A percentile compares a stretch with the other conserved stretches of the same genome.
Evolutionary conservation across 1,140 invertebrate species (phyloP).

Genomic region (Trypoxylus dichotomus): DNA sequence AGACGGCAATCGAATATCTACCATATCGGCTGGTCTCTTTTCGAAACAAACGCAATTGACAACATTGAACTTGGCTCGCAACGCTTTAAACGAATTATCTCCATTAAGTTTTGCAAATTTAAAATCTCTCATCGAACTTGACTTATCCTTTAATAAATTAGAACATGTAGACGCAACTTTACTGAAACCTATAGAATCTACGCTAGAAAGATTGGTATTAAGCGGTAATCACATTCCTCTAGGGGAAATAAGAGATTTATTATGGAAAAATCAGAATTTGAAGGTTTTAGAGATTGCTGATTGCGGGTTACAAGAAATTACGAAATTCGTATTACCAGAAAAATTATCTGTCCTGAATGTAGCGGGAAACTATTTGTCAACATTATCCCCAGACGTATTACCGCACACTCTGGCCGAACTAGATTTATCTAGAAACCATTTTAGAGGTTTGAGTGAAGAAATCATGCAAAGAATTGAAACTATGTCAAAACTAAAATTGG

Average conservation of each 20-base stretch:
- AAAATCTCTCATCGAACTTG: conserved; percentile 64
- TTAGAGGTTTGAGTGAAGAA: conserved; percentile 61
- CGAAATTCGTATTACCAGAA: conserved; percentile 52
- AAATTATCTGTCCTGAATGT: conserved; percentile 59
- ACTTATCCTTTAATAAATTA: conserved; percentile 73
- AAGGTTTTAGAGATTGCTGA: conserved; percentile 62
- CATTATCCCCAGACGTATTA: conserved; percentile 60
- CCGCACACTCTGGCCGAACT: conserved; percentile 60
- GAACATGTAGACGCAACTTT: conserved; percentile 63
- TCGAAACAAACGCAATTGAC: conserved; percentile 60
- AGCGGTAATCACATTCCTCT: conserved; percentile 64
- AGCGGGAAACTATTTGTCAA: conserved; percentile 61
- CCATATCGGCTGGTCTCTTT: conserved; percentile 70
- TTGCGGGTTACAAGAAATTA: conserved; percentile 54
- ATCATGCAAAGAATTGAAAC: conserved; percentile 59
- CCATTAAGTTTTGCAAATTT: conserved; percentile 67
- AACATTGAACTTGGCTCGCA: conserved; percentile 65
- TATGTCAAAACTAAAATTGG: conserved; percentile 58
- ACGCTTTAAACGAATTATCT: conserved; percentile 68
- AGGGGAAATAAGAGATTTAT: conserved; percentile 53
- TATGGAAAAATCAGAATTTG: conserved; percentile 59
- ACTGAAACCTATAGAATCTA: conserved; percentile 61
- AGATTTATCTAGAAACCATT: conserved; percentile 65
- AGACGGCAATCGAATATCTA: conserved; percentile 74
- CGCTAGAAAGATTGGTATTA: conserved; percentile 63